Conservation (phyloP, 2,888 invertebrate genomes). For the Teinopalpus imperialis region DNA sequence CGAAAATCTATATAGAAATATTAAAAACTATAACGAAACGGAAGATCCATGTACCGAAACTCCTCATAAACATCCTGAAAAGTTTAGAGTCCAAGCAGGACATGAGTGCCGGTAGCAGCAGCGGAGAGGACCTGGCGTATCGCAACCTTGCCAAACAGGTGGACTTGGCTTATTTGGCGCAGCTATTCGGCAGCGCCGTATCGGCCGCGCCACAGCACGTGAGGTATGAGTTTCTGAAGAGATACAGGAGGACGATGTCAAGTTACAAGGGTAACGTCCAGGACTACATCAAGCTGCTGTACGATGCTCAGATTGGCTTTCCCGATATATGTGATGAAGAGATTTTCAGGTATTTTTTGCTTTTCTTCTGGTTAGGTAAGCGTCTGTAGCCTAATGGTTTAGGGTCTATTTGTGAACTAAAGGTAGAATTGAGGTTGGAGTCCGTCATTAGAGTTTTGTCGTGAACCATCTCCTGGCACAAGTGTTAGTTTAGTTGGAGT, state of each 20-base stretch:
- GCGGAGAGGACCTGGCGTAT: too few species aligned
- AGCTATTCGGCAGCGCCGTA: slow-evolving; percentile 42
- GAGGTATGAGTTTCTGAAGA: slow-evolving; percentile 26
- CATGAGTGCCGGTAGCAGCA: slow-evolving; percentile 3
- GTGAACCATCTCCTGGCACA: too few species aligned
- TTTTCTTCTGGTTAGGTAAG: too few species aligned
- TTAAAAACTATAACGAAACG: slow-evolving; percentile 37
- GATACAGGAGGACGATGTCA: slow-evolving; percentile 38
- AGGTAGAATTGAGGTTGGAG: too few species aligned
- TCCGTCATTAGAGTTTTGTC: too few species aligned
- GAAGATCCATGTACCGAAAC: slow-evolving; percentile 38
- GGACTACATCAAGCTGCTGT: slow-evolving; percentile 48
- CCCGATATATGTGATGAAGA: slow-evolving; percentile 41
- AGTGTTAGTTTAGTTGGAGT: too few species aligned
- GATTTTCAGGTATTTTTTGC: slow-evolving; percentile 41
- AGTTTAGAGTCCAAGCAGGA: slow-evolving; percentile 24
- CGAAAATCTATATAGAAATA: slow-evolving; percentile 29
- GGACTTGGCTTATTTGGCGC: not conserved
- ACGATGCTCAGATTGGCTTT: slow-evolving; percentile 41
- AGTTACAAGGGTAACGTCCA: slow-evolving; percentile 33
- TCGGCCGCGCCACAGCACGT: slow-evolving; percentile 28
- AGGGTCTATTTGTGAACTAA: too few species aligned
- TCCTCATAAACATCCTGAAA: slow-evolving; percentile 36
- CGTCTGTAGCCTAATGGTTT: too few species aligned
- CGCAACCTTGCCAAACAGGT: slow-evolving; percentile 33